Evolutionary conservation across 2,113 vertebrate species (phyloP).

Genomic region (Trematomus loennbergii): DNA sequence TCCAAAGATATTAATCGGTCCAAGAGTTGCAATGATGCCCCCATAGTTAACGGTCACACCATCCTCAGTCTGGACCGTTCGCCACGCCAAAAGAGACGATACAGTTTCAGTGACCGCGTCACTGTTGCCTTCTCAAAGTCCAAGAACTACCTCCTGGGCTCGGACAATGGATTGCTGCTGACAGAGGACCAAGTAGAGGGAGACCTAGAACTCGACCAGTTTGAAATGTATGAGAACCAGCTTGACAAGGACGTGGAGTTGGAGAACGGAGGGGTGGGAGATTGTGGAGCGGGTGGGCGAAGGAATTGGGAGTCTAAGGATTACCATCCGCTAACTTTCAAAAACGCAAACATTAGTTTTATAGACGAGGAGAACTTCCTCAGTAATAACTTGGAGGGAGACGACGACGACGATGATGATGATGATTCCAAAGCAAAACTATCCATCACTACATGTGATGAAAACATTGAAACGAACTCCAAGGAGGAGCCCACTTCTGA

Average conservation of each 20-base stretch:
- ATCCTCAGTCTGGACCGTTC: constrained; percentile 83
- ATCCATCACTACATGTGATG: constrained; percentile 88
- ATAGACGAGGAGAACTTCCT: constrained; percentile 87
- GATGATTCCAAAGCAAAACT: constrained; percentile 88
- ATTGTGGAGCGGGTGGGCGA: constrained; percentile 63
- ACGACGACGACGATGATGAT: constrained; percentile 23
- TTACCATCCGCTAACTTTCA: constrained; percentile 88
- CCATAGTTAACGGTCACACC: constrained; percentile 67
- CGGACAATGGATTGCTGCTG: constrained; percentile 85
- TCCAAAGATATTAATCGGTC: constrained; percentile 71
- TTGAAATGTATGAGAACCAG: constrained; percentile 88
- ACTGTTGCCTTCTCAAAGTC: constrained; percentile 91
- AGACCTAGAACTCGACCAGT: constrained; percentile 72
- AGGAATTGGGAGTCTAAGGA: constrained; percentile 89
- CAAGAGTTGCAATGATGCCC: constrained; percentile 79
- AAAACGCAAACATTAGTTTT: constrained; percentile 91
- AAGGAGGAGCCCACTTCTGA: constrained; percentile 86
- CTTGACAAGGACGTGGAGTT: constrained; percentile 92
- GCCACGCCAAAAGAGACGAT: constrained; percentile 83
- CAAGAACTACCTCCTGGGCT: constrained; percentile 88
- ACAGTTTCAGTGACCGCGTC: constrained; percentile 87
- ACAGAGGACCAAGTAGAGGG: constrained; percentile 78
- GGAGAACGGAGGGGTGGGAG: constrained; percentile 69
- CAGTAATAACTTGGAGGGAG: constrained; percentile 74
- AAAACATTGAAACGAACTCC: constrained; percentile 85